A percentile compares a stretch with the other conserved stretches of the same genome.
Conservation (phyloP, 2,797 vertebrate genomes). For the Serranus cabrilla region DNA sequence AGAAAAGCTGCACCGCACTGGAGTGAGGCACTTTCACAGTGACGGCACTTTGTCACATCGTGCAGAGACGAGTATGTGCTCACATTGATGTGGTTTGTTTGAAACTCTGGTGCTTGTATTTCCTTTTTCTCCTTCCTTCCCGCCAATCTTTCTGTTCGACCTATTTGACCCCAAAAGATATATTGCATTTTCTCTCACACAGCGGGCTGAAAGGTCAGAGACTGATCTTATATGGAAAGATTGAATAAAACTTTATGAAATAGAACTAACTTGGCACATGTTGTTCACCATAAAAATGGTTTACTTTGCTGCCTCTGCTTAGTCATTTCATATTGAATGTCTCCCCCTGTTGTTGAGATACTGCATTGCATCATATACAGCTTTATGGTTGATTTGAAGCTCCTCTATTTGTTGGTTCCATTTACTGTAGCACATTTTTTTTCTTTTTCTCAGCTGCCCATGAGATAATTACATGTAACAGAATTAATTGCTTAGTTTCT, state of each 20-base stretch:
- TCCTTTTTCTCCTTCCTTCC: slow-evolving; percentile 65
- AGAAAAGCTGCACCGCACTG: slow-evolving; percentile 68
- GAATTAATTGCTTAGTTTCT: not conserved
- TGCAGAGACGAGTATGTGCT: slow-evolving; percentile 31
- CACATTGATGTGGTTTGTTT: slow-evolving; percentile 74
- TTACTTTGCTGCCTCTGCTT: not conserved
- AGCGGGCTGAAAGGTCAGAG: not conserved
- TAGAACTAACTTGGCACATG: not conserved
- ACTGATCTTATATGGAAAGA: not conserved
- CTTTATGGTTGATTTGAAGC: not conserved
- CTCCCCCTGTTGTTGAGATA: slow-evolving; percentile 77
- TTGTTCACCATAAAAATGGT: not conserved
- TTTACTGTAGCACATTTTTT: not conserved
- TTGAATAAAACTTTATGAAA: not conserved
- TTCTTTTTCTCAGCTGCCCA: not conserved
- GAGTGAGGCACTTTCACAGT: slow-evolving; percentile 45
- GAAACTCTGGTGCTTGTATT: slow-evolving; percentile 57
- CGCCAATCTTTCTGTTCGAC: slow-evolving; percentile 30
- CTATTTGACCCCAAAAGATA: slow-evolving; percentile 7
- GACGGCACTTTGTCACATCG: slow-evolving; percentile 29
- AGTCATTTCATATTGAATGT: slow-evolving; percentile 63
- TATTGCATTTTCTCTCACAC: not conserved
- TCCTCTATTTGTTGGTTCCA: not conserved
- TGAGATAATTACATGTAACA: not conserved
- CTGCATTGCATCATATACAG: slow-evolving; percentile 37